Evolutionary conservation across 1,140 invertebrate genomes (phyloP), one percentile per base, ranked within the genome.

Genomic region (Laupala kohalensis): DNA sequence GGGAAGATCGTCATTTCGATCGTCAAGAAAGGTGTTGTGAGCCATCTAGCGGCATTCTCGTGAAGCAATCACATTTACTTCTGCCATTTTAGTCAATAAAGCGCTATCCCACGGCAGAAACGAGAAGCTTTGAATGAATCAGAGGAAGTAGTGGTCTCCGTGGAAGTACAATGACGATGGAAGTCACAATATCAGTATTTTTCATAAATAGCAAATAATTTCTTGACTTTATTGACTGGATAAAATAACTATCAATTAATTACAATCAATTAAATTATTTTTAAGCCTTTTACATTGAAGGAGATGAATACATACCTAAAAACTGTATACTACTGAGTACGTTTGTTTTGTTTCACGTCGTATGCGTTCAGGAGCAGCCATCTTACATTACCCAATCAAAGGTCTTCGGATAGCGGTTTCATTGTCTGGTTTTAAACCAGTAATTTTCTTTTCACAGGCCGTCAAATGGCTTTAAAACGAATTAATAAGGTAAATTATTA

Each of bases 391-490:
- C 79, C 81, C 82, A 83, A 83, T 83, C 82, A 29, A 81, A 83
- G 82, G 81, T 81, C 81, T 80, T 80, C 81, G 79, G 80, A 80
- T 80, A 81, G 82, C 81, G 79, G 79, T 81, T 82, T 81, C 81
- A 79, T 80, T 83, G 80, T 82, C 81, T 82, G 80, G 78, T 80
- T 81, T 81, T 79, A 76, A 76, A 79, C 78, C 79, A 81, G 81
- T 80, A 79, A 78, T 78, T 80, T 80, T 79, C 78, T 81, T 85
- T 78, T 84, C 80, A 85, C 80, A 83, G 75, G 81, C 79, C 80
- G 79, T 82, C 84, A 89, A 91, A 95, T 95, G 93, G 92, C 93
- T 87, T 90, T 95, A 88, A 95, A 94, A 89, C 87, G 93, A 91
- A 95, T 95, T 87, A 94, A 94, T 90, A 94, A 95, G 91, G 92